Evolutionary conservation across 1,140 invertebrate genomes (phyloP), one percentile per base, ranked within the genome.

Genomic region (Frieseomelitta varia): DNA sequence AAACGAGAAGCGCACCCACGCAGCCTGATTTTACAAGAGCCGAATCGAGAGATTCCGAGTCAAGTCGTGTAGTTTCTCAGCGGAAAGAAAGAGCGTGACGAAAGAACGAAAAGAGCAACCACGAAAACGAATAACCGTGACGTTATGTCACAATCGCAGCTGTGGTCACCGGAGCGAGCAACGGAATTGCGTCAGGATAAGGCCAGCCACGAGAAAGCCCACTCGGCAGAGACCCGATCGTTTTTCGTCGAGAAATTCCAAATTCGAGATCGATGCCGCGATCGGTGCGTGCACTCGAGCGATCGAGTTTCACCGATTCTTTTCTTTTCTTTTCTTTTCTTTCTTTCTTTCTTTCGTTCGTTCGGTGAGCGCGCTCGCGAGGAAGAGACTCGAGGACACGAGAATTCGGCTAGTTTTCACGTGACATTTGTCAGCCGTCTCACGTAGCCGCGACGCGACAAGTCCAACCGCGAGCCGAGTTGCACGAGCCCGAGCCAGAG

Each of bases 401-500:
- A 8, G 74, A 39, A 47, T 69, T 84, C 56, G 80, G 86, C 86
- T 85, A 81, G 84, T 87, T 90, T 85, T 88, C 87, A 47, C 39
- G 75, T 90, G 91, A 90, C 89, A 92, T 92, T 92, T 91, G 85
- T 88, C 63, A 91, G 82, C 83, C 79, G 81, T 34, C 68, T 88
- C 90, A 85, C 90, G 90, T 87, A 90, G 75, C 68, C 85, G 55
- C 67, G 78, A 72, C 76, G 56, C 83, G 77, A 81, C 85, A 79
- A 85, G 87, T 90, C 79, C 74, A n/a, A 78, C 78, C 51, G 80
- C 51, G 69, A 30, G 81, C n/a, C 77, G 76, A 69, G 81, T 71
- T 84, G 83, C 81, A 83, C 84, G 78, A 86, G 78, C 84, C 8
- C 88, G 61, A 79, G 84, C 58, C 91, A 93, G 92, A 93, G 92